Conservation (phyloP, 2,797 vertebrate species). For the Falco concolor region DNA sequence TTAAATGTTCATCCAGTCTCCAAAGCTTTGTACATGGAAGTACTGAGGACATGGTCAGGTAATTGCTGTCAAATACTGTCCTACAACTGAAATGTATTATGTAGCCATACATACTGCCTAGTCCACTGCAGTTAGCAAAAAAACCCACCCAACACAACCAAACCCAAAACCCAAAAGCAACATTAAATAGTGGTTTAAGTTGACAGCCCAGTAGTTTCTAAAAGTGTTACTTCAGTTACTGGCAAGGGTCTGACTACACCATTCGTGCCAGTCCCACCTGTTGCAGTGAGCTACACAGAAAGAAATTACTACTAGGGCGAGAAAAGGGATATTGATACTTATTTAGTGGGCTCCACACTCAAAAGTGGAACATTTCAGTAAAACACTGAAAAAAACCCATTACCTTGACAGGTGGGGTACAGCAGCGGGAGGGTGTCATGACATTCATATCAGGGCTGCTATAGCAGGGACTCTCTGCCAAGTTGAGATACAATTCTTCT, state of each 20-base stretch:
- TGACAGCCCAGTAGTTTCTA: not conserved
- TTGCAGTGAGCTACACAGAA: not conserved
- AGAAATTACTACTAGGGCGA: not conserved
- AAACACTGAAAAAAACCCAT: not conserved
- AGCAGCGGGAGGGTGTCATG: conserved; percentile 77
- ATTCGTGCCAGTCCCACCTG: not conserved
- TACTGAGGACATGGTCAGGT: not conserved
- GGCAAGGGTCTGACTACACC: rapidly evolving
- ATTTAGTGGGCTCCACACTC: not conserved
- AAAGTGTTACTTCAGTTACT: rapidly evolving
- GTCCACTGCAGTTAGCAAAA: not conserved
- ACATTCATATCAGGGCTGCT: conserved; percentile 72
- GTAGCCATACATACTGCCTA: not conserved
- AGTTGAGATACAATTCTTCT: conserved; percentile 90
- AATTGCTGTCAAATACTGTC: not conserved
- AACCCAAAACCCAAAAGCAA: not conserved
- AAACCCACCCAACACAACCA: not conserved
- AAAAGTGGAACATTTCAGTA: not conserved
- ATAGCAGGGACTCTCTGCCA: conserved; percentile 83
- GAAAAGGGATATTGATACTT: rapidly evolving
- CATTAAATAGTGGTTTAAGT: rapidly evolving
- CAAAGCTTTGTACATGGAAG: rapidly evolving
- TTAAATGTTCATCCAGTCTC: not conserved
- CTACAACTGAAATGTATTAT: not conserved
- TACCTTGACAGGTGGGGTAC: conserved; percentile 81